Conservation (phyloP, 2,797 vertebrate species). For the Urocyon cinereoargenteus region DNA sequence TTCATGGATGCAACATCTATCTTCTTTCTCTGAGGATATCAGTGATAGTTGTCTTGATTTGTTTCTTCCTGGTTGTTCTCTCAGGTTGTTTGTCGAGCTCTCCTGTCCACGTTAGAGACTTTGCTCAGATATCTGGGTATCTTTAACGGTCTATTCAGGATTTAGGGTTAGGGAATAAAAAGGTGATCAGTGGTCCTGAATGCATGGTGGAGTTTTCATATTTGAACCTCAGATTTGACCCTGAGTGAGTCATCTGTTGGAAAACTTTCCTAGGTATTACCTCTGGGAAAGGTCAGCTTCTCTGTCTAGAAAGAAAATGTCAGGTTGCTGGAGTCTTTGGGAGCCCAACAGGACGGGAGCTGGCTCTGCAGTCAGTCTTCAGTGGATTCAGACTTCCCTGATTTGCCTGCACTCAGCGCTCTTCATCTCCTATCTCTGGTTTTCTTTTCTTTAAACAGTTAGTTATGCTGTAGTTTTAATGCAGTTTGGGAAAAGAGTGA, state of each 20-base stretch:
- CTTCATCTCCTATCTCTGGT: background rate
- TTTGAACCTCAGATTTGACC: background rate
- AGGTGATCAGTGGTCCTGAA: background rate
- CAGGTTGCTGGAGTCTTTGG: background rate
- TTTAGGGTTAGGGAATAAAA: background rate
- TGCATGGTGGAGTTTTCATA: background rate
- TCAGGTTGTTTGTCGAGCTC: background rate
- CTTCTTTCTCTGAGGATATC: background rate
- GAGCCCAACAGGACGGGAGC: background rate
- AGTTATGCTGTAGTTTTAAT: background rate
- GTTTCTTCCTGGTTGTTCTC: background rate
- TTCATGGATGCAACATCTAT: background rate
- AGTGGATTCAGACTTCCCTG: background rate
- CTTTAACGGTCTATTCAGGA: conserved; percentile 1
- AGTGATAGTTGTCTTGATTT: background rate
- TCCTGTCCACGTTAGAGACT: background rate
- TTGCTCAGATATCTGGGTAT: background rate
- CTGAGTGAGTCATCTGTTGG: background rate
- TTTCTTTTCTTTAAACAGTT: background rate
- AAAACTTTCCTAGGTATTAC: background rate
- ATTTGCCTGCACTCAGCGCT: background rate
- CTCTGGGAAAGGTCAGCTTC: background rate
- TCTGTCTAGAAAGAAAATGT: background rate
- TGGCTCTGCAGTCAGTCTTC: background rate
- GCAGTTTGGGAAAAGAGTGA: background rate